These are phyloP conservation scores for Onchidella celtica DNA, from an alignment of 2,888 invertebrate species.

Conservation along the genomic window DNA sequence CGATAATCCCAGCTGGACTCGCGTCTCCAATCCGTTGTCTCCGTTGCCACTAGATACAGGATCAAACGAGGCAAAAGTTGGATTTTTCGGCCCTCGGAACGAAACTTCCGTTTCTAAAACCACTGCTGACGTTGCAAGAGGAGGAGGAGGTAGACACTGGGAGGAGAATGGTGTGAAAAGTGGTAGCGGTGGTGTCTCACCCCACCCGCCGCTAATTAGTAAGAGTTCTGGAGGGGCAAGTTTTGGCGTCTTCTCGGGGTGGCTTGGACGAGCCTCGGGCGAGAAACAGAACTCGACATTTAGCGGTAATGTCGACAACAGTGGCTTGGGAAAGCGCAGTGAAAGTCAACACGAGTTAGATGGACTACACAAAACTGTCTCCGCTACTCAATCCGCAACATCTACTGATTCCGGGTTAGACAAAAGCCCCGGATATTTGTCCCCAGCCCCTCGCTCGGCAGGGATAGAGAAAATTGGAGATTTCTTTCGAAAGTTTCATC, in stretches of 20 bases:
- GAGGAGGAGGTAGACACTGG: background rate
- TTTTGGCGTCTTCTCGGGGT: background rate
- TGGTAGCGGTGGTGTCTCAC: background rate
- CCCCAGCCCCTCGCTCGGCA: background rate
- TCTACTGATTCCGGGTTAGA: conserved; percentile 26
- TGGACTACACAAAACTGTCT: background rate
- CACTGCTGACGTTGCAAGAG: background rate
- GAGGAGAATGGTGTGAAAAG: background rate
- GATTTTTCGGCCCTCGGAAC: background rate
- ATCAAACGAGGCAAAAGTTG: background rate
- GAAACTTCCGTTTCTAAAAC: background rate
- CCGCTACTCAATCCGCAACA: background rate
- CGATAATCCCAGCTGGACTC: background rate
- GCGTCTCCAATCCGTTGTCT: background rate
- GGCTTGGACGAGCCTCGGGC: background rate
- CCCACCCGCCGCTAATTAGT: background rate
- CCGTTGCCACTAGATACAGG: background rate
- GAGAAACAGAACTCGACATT: background rate
- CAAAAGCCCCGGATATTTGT: background rate
- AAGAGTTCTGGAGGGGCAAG: background rate
- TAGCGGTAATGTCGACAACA: background rate
- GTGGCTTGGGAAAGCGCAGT: background rate
- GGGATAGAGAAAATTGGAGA: conserved; percentile 36
- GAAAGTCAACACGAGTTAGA: background rate
- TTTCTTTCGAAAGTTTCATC: conserved; percentile 36